phyloP scores from a whole-genome alignment of 2,113 vertebrate species.

The Cynoglossus semilaevis region DNA sequence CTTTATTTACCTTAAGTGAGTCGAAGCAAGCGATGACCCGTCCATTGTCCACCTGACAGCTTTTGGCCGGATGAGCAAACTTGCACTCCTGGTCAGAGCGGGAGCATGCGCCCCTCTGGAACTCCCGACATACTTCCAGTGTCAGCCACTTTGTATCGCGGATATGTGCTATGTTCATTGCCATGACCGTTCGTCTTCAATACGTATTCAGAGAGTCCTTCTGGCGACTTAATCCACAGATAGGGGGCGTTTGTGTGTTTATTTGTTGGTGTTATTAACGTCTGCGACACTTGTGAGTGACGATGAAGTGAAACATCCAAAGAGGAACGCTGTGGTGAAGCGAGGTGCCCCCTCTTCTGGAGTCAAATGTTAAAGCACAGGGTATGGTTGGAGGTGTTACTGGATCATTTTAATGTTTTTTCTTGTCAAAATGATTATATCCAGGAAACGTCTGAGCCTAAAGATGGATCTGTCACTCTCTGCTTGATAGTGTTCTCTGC shows the following conservation, averaged over 20 bases:
- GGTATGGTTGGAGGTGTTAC: conserved; percentile 33
- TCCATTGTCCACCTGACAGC: conserved; percentile 98
- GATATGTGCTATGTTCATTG: conserved; percentile 91
- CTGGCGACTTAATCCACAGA: conserved; percentile 54
- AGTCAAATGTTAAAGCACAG: conserved; percentile 60
- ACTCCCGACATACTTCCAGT: conserved; percentile 97
- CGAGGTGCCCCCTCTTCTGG: conserved; percentile 41
- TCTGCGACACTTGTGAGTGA: conserved; percentile 10
- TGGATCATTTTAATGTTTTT: conserved; percentile 29
- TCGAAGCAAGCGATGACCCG: conserved; percentile 98
- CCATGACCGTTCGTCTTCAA: conserved; percentile 67
- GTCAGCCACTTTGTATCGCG: conserved; percentile 99
- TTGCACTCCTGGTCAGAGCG: conserved; percentile 96
- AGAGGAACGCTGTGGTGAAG: conserved; percentile 32
- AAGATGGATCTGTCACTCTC: conserved; percentile 11
- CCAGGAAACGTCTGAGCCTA: conserved; percentile 28
- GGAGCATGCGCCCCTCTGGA: conserved; percentile 95
- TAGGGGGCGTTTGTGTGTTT: conserved; percentile 16
- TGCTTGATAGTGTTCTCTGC: conserved; percentile 26
- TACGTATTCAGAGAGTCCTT: conserved; percentile 49
- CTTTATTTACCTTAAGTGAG: conserved; percentile 89
- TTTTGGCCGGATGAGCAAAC: conserved; percentile 95
- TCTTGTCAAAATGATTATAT: conserved; percentile 42
- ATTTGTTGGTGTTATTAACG: conserved; percentile 16
- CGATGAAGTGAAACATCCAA: conserved; percentile 36